Base-by-base conservation (phyloP, 2,797 vertebrate genomes). In the Cephalopachus bancanus region DNA sequence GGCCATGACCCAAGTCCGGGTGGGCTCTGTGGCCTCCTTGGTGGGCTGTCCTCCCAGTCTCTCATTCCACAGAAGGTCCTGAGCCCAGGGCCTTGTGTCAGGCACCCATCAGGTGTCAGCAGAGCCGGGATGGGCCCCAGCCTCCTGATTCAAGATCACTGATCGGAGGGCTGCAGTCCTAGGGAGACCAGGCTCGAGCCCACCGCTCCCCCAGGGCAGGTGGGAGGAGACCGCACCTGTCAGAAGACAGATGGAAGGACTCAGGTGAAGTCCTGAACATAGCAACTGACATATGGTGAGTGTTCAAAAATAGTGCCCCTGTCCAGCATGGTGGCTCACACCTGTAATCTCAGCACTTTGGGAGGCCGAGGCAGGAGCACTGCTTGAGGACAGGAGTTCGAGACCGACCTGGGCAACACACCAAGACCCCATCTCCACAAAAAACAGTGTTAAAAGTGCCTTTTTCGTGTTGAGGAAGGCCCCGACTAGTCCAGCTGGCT, bases 1-100 rank as follows among this genome's bases (percentile, higher is more conserved):
- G 89, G 30, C 72, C 16, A 14, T 17, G 67, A 14, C 64, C 57
- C 17, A 22, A 79, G 5, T 15, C 65, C 3, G 0, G 3, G 44
- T 5, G 44, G 19, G 91, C 26, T 69, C 62, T 71, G n/a, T 1
- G n/a, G 97, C 95, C 96, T 96, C 96, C 97, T 96, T 60, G 76
- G 96, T 98, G 97, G 24, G 26, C 30, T n/a, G 75, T 60, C 20
- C 44, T 16, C 4, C 22, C 28, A 3, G 11, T 15, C 9, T 84
- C 55, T 67, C 37, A 10, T 10, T 24, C 33, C 57, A 53, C 26
- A 22, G 0, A 65, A 83, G 75, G 14, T 55, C 62, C 20, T 0
- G 7, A 88, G 76, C 15, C 24, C 4, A 6, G 17, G 33, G 33
- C 12, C 33, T 10, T 24, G 65, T 74, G 60, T 19, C 76, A 12